A percentile compares a stretch with the other conserved stretches of the same genome.
Conservation (phyloP, 2,888 invertebrate genomes). For the Lasioglossum zephyrum region DNA sequence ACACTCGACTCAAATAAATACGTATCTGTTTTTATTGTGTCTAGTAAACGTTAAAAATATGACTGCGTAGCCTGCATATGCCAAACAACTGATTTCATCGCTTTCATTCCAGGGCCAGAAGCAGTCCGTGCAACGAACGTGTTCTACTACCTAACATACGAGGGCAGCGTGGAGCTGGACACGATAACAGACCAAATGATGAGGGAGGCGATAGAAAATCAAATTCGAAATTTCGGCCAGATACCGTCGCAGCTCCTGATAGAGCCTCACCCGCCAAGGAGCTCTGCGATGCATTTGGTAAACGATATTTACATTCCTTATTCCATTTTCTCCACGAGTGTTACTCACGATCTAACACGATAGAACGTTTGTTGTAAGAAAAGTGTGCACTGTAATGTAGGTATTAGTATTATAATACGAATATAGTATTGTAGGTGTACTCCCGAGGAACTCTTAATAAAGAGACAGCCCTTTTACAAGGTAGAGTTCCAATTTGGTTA, state of each 20-base stretch:
- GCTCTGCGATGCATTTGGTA: constrained; percentile 97
- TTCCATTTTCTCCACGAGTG: constrained; percentile 24
- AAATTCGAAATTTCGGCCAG: constrained; percentile 99
- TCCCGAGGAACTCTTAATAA: constrained; percentile 8
- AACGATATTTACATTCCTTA: constrained; percentile 57
- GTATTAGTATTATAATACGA: constrained; percentile 33
- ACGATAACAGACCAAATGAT: constrained; percentile 95
- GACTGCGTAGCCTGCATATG: not conserved
- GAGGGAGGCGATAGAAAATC: constrained; percentile 97
- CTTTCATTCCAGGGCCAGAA: constrained; percentile 90
- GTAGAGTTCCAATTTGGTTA: constrained; percentile 38
- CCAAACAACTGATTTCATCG: too few species aligned
- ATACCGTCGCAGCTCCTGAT: constrained; percentile 98
- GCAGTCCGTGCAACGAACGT: constrained; percentile 99
- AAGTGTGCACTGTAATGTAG: constrained; percentile 59
- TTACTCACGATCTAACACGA: not conserved
- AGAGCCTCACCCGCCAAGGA: constrained; percentile 99
- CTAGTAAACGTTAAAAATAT: not conserved
- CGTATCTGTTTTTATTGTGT: not conserved
- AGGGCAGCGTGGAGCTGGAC: constrained; percentile 97
- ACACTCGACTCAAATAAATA: too few species aligned
- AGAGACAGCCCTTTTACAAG: not conserved
- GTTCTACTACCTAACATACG: constrained; percentile 99
- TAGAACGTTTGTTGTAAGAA: constrained; percentile 40
- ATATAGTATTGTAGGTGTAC: constrained; percentile 19